A percentile compares a stretch with the other conserved stretches of the same genome.
These are phyloP conservation scores for Carassius carassius DNA, from an alignment of 2,113 vertebrate genomes.

Conservation along the genomic window DNA sequence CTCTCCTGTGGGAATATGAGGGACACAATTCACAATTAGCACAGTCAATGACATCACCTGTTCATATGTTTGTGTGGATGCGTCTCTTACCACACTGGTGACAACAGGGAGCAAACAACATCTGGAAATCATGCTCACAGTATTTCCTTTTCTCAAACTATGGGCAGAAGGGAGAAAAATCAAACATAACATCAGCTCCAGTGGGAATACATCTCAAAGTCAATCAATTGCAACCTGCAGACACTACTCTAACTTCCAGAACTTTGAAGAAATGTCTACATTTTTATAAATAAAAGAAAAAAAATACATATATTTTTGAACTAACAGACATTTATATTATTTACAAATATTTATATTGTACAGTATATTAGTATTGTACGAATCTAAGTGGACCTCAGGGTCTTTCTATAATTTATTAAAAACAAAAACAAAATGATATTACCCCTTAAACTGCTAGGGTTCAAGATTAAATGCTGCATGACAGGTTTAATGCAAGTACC, in stretches of 20 bases:
- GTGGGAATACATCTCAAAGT: not conserved
- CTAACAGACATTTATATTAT: too few relatives aligned
- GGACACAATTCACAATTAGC: constrained; percentile 23
- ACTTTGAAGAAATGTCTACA: not conserved
- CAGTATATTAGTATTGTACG: not conserved
- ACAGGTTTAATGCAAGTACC: constrained; percentile 71
- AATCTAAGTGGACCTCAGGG: not conserved
- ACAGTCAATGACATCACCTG: constrained; percentile 16
- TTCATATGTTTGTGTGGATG: not conserved
- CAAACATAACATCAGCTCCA: not conserved
- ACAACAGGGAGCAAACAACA: constrained; percentile 98
- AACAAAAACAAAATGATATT: not conserved
- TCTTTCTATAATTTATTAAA: not conserved
- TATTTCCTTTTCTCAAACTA: constrained; percentile 99
- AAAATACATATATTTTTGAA: too few relatives aligned
- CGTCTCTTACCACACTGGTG: constrained; percentile 93
- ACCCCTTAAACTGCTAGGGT: not conserved
- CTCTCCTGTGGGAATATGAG: constrained; percentile 80
- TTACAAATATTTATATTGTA: not conserved
- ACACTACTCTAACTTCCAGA: not conserved
- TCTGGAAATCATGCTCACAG: constrained; percentile 99
- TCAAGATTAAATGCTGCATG: not conserved
- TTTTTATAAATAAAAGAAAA: too few relatives aligned
- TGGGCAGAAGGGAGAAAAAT: constrained; percentile 47
- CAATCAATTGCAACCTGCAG: not conserved